Conservation (phyloP, 2,797 vertebrate genomes). For the Taenioides sp. region DNA sequence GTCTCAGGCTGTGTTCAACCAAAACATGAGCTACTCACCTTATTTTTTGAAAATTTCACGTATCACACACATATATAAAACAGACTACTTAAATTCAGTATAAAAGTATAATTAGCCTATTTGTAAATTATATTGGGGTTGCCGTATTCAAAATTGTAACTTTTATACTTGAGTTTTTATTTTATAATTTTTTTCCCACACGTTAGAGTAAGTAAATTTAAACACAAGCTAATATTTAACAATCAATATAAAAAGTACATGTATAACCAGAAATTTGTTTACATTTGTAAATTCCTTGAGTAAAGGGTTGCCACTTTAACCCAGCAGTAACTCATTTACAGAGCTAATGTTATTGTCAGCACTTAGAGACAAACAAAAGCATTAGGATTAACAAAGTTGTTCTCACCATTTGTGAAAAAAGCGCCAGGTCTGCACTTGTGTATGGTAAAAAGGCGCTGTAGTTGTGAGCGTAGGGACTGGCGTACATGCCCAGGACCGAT, state of each 20-base stretch:
- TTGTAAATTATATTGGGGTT: not conserved
- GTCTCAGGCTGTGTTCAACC: not conserved
- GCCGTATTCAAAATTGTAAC: not conserved
- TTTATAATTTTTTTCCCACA: not conserved
- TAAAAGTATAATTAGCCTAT: not conserved
- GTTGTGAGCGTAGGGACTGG: slow-evolving; percentile 90
- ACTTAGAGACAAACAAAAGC: not conserved
- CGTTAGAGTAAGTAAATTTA: not conserved
- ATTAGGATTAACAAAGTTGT: not conserved
- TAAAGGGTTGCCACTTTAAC: not conserved
- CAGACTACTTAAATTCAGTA: not conserved
- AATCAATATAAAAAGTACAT: slow-evolving; percentile 5
- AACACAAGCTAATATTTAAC: slow-evolving; percentile 12
- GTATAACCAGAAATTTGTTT: not conserved
- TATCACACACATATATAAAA: no score
- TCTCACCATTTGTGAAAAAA: slow-evolving; percentile 97
- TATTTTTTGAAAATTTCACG: not conserved
- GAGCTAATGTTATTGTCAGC: slow-evolving; percentile 1
- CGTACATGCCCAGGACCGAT: slow-evolving; percentile 95
- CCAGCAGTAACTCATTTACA: not conserved
- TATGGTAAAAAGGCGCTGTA: slow-evolving; percentile 98
- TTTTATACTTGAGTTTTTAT: not conserved
- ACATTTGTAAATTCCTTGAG: not conserved
- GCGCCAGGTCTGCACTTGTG: slow-evolving; percentile 90
- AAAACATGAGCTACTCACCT: no score